phyloP scores from a whole-genome alignment of 2,888 invertebrate genomes.

The Pandemis heparana region DNA sequence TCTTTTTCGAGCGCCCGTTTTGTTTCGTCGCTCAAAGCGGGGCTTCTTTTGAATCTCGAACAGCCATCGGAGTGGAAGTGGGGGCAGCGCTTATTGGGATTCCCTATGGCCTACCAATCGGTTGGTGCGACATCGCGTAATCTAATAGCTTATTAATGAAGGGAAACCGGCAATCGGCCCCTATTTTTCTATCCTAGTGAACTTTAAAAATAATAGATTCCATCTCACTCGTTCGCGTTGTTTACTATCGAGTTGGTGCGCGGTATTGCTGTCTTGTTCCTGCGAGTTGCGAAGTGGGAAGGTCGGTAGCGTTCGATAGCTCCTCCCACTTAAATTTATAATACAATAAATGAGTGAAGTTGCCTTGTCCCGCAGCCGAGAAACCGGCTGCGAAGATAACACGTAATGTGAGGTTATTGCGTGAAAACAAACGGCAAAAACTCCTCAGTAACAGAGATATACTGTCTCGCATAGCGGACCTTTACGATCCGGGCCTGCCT shows the following conservation, averaged over 20 bases:
- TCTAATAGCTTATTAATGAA: conserved; percentile 85
- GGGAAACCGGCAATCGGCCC: conserved; percentile 78
- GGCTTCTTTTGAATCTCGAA: conserved; percentile 85
- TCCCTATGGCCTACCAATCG: conserved; percentile 84
- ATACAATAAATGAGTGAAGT: conserved; percentile 81
- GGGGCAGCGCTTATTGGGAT: conserved; percentile 83
- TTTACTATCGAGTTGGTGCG: conserved; percentile 62
- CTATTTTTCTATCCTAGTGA: conserved; percentile 82
- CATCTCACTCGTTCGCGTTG: conserved; percentile 67
- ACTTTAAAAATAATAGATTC: conserved; percentile 77
- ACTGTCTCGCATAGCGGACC: conserved; percentile 70
- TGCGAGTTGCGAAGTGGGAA: conserved; percentile 75
- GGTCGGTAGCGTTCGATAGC: conserved; percentile 70
- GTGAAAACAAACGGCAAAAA: conserved; percentile 81
- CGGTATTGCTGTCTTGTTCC: conserved; percentile 77
- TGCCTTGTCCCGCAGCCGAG: conserved; percentile 55
- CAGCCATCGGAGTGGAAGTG: conserved; percentile 83
- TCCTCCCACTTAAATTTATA: conserved; percentile 83
- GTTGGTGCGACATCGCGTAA: conserved; percentile 79
- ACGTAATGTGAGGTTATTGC: conserved; percentile 78
- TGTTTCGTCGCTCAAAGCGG: conserved; percentile 82
- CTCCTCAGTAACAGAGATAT: conserved; percentile 70
- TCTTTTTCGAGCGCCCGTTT: conserved; percentile 81
- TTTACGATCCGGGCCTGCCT: conserved; percentile 74
- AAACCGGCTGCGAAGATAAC: conserved; percentile 77